Base-by-base conservation (phyloP, 2,888 invertebrate species). In the Sarcophaga subvicina region DNA sequence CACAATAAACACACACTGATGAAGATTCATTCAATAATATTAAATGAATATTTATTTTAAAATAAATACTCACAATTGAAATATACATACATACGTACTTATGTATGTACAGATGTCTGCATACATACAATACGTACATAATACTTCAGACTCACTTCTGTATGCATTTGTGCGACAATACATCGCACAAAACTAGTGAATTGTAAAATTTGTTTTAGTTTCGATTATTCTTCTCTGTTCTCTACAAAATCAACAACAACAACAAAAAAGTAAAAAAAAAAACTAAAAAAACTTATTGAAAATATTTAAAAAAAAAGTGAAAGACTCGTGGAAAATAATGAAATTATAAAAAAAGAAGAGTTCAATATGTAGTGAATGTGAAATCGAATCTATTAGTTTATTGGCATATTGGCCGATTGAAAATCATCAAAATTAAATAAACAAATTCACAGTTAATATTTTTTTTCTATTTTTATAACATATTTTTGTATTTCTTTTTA, bases 361-460 rank as follows among this genome's bases (percentile, higher is more conserved):
- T 25, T 71, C 22, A 22, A 80, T 81, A 22, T 22, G 22, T 22
- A 49, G 59, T 14, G 66, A 84, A 79, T 84, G 79, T 67, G 76
- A 84, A 84, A 84, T 87, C 72, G 76, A 37, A 17, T 54, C 17
- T 17, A 84, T 82, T 79, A 69, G 84, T 79, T 84, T 81, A 81
- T 87, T 87, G 87, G 84, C 84, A 84, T 87, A 84, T 84, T 84
- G 87, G 87, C 84, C 87, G 81, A 84, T 81, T 82, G 67, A 79
- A 87, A 87, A 82, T 87, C 81, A 89, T 90, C 89, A 88, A 87
- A 89, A 83, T 88, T 89, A 88, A 87, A 90, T 89, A 90, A 90
- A 90, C 88, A 86, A 86, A 88, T 90, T 90, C 88, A 81, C 85
- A 89, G 88, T 89, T 90, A 88, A 90, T 91, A 90, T 1, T 89